Evolutionary conservation across 2,797 vertebrate genomes (phyloP), one percentile per base, ranked within the genome.

Genomic region (Pipistrellus pygmaeus): DNA sequence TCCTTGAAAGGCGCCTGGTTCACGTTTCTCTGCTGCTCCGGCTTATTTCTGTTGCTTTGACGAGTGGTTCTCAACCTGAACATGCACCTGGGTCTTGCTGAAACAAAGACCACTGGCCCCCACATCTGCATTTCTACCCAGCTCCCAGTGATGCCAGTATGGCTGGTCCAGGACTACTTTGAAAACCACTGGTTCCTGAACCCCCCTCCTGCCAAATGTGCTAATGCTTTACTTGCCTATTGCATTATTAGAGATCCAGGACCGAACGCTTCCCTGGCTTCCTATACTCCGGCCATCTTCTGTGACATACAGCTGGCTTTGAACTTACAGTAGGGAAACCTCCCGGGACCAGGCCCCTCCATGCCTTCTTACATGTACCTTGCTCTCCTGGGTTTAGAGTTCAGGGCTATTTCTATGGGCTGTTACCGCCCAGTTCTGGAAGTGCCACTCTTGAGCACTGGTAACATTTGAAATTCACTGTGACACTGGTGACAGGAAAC

Each of bases 381-480:
- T 53, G 20, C 8, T 93, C 0, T 48, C 66, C 30, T 90, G 23
- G 14, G 8, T 85, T 78, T 73, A 30, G 27, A 83, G 46, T 69
- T 69, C 18, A 81, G 35, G 44, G 30, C 32, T 68, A n/a, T 55
- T 17, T 87, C 82, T 46, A 6, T 30, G 62, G 27, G n/a, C 35
- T 82, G 44, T 80, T 84, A 73, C 23, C 15, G 76, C 41, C 5
- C 44, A 62, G 23, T 53, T 35, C 62, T 93, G 20, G 32, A 93
- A 93, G 88, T 77, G 66, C n/a, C 80, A 78, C 66, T 92, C 30
- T 72, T 48, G 30, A 87, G 95, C 57, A 73, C 3, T 51, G 15
- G 64, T 46, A 71, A 66, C 82, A 88, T 46, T 72, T 60, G 32
- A 92, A 91, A 87, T 81, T 85, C 30, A 62, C 53, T 32, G 60